Evolutionary conservation across 2,797 vertebrate genomes (phyloP), one percentile per base, ranked within the genome.

Genomic region (Esox masquinongy): DNA sequence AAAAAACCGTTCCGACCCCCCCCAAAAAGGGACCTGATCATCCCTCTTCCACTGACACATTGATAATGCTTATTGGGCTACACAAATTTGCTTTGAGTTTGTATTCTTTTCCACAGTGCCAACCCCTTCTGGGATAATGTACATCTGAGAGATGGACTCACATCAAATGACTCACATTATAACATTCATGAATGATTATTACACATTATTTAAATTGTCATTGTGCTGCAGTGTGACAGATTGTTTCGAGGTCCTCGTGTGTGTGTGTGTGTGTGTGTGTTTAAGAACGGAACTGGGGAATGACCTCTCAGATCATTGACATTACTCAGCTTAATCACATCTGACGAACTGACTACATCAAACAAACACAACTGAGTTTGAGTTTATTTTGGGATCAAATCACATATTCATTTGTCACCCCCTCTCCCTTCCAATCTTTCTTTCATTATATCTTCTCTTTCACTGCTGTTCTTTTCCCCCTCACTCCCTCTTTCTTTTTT

Each of bases 171-270:
- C 43, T 47, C 43, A 14, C 43, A 47, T 56, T 22, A 11, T 22
- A 4, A 8, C n/a, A 59, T 22, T 59, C n/a, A 12, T 22, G n/a
- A 24, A 22, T n/a, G 6, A 56, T n/a, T n/a, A n/a, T n/a, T n/a
- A n/a, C 8, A 59, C 51, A 2, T 56, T 19, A 56, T 56, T 59
- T 22, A 22, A 59, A 11, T 59, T 11, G 22, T n/a, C 16, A 49
- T 77, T 70, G 69, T 78, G 78, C 78, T 78, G 78, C 83, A 70
- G 83, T 69, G 22, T 87, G 84, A 84, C 73, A 8, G 77, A 89
- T 85, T 74, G 76, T 56, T 74, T 75, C 66, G 70, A 63, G 74
- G 67, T 82, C 75, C 70, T 83, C 77, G 76, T 71, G 75, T 74
- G 47, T 72, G 66, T 75, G 69, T 31, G 16, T 74, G 61, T 63